Conservation (phyloP, 2,797 vertebrate genomes). For the Phaenicophaeus curvirostris region DNA sequence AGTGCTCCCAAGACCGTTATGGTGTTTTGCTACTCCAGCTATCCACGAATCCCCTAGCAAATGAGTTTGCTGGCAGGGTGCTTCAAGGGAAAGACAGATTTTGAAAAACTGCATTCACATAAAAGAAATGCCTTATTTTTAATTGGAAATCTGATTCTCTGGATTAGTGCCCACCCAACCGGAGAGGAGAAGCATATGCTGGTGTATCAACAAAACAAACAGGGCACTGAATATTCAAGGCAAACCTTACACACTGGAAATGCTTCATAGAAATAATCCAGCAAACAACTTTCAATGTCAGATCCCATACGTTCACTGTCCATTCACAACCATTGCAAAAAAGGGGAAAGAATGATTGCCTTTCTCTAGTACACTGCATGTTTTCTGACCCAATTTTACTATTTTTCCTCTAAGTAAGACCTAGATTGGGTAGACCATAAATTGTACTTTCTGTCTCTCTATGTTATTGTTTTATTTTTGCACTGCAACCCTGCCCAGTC, state of each 20-base stretch:
- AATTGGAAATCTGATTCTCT: conserved; percentile 51
- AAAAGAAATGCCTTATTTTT: conserved; percentile 23
- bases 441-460: background rate
- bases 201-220: conserved; percentile 49
- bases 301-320: background rate
- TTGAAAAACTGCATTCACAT: background rate
- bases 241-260: conserved; percentile 26
- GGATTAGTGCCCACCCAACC: conserved; percentile 54
- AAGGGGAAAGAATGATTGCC: background rate
- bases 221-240: conserved; percentile 45
- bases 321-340: background rate
- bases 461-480: background rate
- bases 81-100: conserved; percentile 16
- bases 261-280: background rate
- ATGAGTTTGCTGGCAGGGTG: conserved; percentile 43
- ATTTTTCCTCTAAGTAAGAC: background rate
- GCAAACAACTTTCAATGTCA: background rate
- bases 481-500: background rate
- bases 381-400: background rate
- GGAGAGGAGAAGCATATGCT: conserved; percentile 52
- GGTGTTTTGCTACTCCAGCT: conserved; percentile 41
- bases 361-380: background rate
- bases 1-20: background rate
- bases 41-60: background rate
- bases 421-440: background rate